A percentile compares a stretch with the other conserved stretches of the same genome.
These are phyloP conservation scores for Piscicola geometra DNA, from an alignment of 2,888 invertebrate species.

Conservation along the genomic window DNA sequence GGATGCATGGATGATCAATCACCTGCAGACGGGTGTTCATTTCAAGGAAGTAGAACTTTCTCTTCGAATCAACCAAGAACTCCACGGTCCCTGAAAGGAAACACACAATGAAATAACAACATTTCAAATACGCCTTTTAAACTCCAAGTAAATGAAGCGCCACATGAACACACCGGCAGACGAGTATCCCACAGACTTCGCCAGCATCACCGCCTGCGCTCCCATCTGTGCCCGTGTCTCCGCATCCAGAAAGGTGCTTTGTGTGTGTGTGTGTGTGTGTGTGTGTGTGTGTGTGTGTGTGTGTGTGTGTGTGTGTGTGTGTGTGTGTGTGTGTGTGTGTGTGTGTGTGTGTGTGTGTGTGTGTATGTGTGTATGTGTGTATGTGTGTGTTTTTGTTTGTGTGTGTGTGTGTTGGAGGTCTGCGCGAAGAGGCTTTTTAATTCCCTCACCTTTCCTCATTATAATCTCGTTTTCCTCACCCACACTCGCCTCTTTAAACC, in stretches of 20 bases:
- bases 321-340: slow-evolving; percentile 24
- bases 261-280: slow-evolving; percentile 11
- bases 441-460: too few species aligned
- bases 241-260: slow-evolving; percentile 61
- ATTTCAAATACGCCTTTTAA: not conserved
- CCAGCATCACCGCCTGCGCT: slow-evolving; percentile 62
- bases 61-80: slow-evolving; percentile 63
- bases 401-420: slow-evolving; percentile 34
- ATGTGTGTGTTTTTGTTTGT: slow-evolving; percentile 9
- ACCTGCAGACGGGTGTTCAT: slow-evolving; percentile 67
- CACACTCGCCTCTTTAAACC: too few species aligned
- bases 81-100: slow-evolving; percentile 64
- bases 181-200: slow-evolving; percentile 62
- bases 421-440: too few species aligned
- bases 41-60: slow-evolving; percentile 67
- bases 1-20: too few species aligned
- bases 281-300: slow-evolving; percentile 8
- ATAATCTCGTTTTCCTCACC: too few species aligned
- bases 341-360: slow-evolving; percentile 20
- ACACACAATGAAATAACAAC: not conserved
- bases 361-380: slow-evolving; percentile 7
- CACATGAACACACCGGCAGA: slow-evolving; percentile 58
- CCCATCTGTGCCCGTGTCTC: slow-evolving; percentile 63
- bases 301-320: slow-evolving; percentile 15
- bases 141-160: not conserved